A percentile compares a stretch with the other conserved stretches of the same genome.
Conservation (phyloP, 2,888 invertebrate species). For the Metopia argyrocephala region DNA sequence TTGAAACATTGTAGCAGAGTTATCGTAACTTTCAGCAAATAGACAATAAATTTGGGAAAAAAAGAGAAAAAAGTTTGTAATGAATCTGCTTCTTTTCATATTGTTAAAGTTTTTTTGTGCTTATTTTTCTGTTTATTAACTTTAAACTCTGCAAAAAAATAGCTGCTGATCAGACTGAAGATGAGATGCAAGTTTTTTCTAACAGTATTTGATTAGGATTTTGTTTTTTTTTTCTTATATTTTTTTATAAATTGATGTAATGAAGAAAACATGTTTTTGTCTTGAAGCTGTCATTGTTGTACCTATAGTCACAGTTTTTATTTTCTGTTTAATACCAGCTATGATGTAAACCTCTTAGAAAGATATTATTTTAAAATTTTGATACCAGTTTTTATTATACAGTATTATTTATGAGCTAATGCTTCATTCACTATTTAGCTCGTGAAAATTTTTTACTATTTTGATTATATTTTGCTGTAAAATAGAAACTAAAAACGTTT, state of each 20-base stretch:
- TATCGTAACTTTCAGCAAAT: constrained; percentile 47
- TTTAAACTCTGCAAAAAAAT: constrained; percentile 39
- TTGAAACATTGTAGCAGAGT: constrained; percentile 63
- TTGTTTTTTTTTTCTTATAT: constrained; percentile 17
- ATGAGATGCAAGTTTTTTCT: constrained; percentile 30
- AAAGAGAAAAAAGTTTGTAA: not conserved
- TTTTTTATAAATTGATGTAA: constrained; percentile 12
- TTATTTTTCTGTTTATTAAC: constrained; percentile 30
- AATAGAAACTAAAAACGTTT: constrained; percentile 44
- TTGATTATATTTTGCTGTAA: constrained; percentile 6
- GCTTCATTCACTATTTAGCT: constrained; percentile 55
- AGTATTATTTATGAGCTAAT: constrained; percentile 55
- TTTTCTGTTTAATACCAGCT: constrained; percentile 19
- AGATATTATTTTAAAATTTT: constrained; percentile 53
- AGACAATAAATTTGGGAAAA: constrained; percentile 36
- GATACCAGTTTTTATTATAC: constrained; percentile 47
- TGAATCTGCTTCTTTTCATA: constrained; percentile 25
- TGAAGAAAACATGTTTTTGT: constrained; percentile 19
- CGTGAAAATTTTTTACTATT: constrained; percentile 51
- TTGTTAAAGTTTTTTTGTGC: constrained; percentile 25
- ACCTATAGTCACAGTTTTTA: not conserved
- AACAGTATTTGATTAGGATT: not conserved
- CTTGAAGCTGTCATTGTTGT: not conserved
- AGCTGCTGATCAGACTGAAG: constrained; percentile 19
- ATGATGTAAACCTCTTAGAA: constrained; percentile 46